Conservation (phyloP, 2,113 vertebrate genomes). For the Alces alces region DNA sequence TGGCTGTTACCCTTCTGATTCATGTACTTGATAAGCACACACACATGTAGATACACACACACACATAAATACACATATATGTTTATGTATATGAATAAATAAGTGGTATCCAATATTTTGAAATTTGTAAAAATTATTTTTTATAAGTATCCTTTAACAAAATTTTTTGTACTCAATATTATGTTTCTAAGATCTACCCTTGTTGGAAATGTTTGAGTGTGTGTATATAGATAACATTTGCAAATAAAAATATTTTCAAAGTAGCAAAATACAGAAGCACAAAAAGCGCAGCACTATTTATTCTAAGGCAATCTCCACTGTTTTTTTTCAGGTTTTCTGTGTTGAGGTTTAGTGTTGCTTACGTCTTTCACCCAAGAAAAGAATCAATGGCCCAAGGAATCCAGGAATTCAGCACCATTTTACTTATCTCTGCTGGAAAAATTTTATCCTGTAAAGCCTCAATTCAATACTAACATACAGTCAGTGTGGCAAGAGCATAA, state of each 20-base stretch:
- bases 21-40: neutral
- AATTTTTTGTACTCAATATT: neutral
- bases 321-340: neutral
- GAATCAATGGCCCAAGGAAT: neutral
- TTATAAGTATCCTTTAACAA: neutral
- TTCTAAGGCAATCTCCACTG: neutral
- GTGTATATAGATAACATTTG: neutral
- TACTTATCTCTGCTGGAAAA: constrained; percentile 58
- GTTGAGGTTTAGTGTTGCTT: neutral
- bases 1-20: neutral
- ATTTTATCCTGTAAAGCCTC: constrained; percentile 44
- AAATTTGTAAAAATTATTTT: neutral
- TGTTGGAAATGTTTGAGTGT: neutral
- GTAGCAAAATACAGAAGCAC: constrained; percentile 25
- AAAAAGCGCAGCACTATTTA: constrained; percentile 63
- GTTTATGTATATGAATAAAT: neutral
- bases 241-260: neutral
- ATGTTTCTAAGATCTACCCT: neutral
- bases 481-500: constrained; percentile 63
- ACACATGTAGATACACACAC: neutral
- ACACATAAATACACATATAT: neutral
- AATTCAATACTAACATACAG: constrained; percentile 60
- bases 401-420: neutral
- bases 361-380: constrained; percentile 8
- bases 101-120: neutral